These are phyloP conservation scores for Sicus ferrugineus DNA, from an alignment of 2,888 invertebrate genomes.

Conservation along the genomic window DNA sequence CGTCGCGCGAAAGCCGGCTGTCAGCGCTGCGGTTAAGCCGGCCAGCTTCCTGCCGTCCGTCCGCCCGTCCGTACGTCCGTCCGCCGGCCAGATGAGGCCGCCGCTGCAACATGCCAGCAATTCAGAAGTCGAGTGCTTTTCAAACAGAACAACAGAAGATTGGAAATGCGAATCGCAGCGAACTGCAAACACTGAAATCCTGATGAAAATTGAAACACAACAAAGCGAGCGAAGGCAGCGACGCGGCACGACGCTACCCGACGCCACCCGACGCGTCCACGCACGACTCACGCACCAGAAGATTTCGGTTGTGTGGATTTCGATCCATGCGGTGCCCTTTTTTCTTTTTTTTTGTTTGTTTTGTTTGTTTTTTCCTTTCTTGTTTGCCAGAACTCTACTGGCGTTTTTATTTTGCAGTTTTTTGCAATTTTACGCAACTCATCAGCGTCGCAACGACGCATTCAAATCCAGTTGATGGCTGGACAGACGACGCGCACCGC, in stretches of 20 bases:
- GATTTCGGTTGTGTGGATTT: slow-evolving; percentile 56
- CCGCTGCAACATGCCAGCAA: slow-evolving; percentile 53
- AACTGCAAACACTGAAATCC: slow-evolving; percentile 15
- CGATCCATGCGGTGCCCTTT: slow-evolving; percentile 19
- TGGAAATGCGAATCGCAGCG: slow-evolving; percentile 28
- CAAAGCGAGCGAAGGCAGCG: slow-evolving; percentile 4
- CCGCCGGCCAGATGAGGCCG: too few relatives aligned
- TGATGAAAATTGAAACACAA: slow-evolving; percentile 40
- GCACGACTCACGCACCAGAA: slow-evolving; percentile 58
- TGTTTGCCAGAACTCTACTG: too few relatives aligned
- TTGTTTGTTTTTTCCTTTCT: slow-evolving; percentile 37
- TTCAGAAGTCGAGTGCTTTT: slow-evolving; percentile 64
- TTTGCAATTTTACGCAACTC: slow-evolving; percentile 45
- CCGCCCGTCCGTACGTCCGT: too few relatives aligned
- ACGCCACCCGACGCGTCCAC: slow-evolving; percentile 43
- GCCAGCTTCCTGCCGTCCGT: too few relatives aligned
- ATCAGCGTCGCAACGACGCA: slow-evolving; percentile 62
- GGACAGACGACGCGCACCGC: slow-evolving; percentile 41
- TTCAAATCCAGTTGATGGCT: slow-evolving; percentile 62
- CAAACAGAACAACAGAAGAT: slow-evolving; percentile 54
- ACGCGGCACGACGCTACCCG: slow-evolving; percentile 62
- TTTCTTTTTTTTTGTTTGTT: slow-evolving; percentile 44
- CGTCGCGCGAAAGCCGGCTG: background rate
- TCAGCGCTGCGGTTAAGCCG: background rate
- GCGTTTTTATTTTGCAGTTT: slow-evolving; percentile 35